These are phyloP conservation scores for Sula dactylatra DNA, from an alignment of 2,113 vertebrate species.

Conservation along the genomic window DNA sequence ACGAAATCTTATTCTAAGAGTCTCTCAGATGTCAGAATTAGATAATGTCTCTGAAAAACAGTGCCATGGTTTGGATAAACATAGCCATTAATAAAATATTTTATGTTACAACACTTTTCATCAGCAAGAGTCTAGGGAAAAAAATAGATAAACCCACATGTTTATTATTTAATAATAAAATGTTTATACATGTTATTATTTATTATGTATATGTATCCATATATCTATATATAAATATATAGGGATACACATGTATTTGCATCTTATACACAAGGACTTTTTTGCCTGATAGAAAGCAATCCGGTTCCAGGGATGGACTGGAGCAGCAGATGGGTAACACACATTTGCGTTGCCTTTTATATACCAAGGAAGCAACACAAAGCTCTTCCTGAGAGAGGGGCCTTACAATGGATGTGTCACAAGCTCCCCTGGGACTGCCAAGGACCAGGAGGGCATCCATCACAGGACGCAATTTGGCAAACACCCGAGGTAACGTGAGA, in stretches of 20 bases:
- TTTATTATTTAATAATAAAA: not conserved
- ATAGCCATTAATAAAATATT: not conserved
- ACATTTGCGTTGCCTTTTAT: rapidly evolving
- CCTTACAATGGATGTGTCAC: not conserved
- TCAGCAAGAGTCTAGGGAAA: not conserved
- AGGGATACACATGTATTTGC: not conserved
- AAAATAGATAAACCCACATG: not conserved
- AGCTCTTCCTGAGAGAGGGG: not conserved
- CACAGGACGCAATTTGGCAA: not conserved
- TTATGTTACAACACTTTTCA: not conserved
- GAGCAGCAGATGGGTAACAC: not conserved
- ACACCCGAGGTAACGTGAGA: not conserved
- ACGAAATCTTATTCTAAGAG: not conserved
- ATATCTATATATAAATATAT: not conserved
- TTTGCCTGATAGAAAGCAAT: not conserved
- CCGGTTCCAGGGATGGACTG: not conserved
- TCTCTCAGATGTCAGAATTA: conserved; percentile 19
- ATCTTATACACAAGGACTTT: not conserved
- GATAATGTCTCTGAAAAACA: not conserved
- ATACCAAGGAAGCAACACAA: not conserved
- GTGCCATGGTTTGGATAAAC: not conserved
- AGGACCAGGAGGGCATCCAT: not conserved
- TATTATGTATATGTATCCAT: not conserved
- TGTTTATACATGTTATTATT: not conserved
- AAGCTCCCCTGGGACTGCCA: not conserved